phyloP scores from a whole-genome alignment of 2,113 vertebrate genomes.

The Pollachius pollachius region DNA sequence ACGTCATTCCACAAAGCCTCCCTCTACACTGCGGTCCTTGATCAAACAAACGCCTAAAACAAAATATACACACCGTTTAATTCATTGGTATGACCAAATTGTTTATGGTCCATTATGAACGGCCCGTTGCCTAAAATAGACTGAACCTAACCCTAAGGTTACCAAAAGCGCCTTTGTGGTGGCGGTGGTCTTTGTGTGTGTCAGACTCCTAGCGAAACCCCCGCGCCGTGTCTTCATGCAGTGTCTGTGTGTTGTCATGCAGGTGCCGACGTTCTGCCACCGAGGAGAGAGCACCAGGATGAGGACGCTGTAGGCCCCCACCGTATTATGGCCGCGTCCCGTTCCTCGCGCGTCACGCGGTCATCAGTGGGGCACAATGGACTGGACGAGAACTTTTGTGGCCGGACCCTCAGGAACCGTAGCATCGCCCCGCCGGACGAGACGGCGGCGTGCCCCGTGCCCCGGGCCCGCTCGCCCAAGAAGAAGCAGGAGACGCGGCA shows the following conservation, averaged over 20 bases:
- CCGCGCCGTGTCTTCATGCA: neutral
- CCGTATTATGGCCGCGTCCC: slow-evolving; percentile 99
- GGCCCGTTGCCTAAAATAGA: too few relatives aligned
- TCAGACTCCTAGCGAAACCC: neutral
- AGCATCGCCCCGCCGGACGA: slow-evolving; percentile 98
- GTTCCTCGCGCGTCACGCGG: slow-evolving; percentile 99
- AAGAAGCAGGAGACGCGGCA: slow-evolving; percentile 83
- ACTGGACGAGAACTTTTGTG: slow-evolving; percentile 99
- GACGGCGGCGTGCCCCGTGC: slow-evolving; percentile 81
- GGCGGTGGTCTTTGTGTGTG: too few relatives aligned
- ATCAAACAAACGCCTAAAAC: too few relatives aligned
- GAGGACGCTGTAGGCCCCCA: slow-evolving; percentile 91
- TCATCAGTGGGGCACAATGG: slow-evolving; percentile 99
- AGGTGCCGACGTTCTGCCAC: slow-evolving; percentile 84
- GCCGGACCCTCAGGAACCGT: slow-evolving; percentile 98
- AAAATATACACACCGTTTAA: too few relatives aligned
- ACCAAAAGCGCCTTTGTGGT: too few relatives aligned
- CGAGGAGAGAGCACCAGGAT: slow-evolving; percentile 92
- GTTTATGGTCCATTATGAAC: too few relatives aligned
- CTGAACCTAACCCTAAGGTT: too few relatives aligned
- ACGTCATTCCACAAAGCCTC: too few relatives aligned
- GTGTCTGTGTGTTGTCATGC: slow-evolving; percentile 71
- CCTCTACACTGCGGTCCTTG: too few relatives aligned
- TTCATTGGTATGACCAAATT: too few relatives aligned
- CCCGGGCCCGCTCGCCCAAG: slow-evolving; percentile 93